Percentiles rank a stretch among this genome's conserved stretches.
phyloP scores from a whole-genome alignment of 1,140 invertebrate species.

The Cephus cinctus region DNA sequence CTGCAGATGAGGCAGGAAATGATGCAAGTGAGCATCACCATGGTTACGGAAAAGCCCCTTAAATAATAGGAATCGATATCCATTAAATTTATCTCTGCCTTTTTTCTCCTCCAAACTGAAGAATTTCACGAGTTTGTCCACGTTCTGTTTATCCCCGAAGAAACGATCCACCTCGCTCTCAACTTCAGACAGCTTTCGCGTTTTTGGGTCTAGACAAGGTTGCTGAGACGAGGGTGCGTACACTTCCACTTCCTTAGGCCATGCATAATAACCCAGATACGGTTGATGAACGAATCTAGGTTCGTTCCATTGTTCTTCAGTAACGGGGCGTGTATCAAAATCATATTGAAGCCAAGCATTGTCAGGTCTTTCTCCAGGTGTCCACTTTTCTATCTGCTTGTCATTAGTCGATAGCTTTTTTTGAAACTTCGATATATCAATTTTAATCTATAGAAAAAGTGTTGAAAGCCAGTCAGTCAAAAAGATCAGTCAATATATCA shows the following conservation, averaged over 20 bases:
- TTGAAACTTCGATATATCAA: background rate
- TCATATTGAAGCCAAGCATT: conserved; percentile 78
- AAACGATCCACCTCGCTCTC: conserved; percentile 70
- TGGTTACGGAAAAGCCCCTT: conserved; percentile 80
- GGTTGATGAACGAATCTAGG: conserved; percentile 68
- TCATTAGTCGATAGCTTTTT: conserved; percentile 5
- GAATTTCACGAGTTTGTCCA: conserved; percentile 73
- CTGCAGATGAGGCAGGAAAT: conserved; percentile 67
- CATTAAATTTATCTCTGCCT: conserved; percentile 77
- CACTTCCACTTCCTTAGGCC: conserved; percentile 69
- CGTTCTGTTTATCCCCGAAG: conserved; percentile 68
- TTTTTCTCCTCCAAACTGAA: conserved; percentile 86
- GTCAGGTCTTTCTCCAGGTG: conserved; percentile 62
- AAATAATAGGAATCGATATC: conserved; percentile 67
- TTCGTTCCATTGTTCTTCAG: conserved; percentile 73
- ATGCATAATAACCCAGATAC: conserved; percentile 76
- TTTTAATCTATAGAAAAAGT: background rate
- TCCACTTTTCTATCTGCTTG: conserved; percentile 18
- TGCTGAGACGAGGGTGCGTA: conserved; percentile 67
- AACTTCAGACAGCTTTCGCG: conserved; percentile 55
- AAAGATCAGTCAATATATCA: too few relatives aligned
- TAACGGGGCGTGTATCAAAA: conserved; percentile 59
- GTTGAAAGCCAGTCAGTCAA: too few relatives aligned
- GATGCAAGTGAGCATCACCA: conserved; percentile 65
- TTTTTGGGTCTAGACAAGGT: conserved; percentile 56